Percentiles rank a stretch among this genome's conserved stretches.
Evolutionary conservation across 2,113 vertebrate species (phyloP).

Genomic region (Danionella cerebrum): DNA sequence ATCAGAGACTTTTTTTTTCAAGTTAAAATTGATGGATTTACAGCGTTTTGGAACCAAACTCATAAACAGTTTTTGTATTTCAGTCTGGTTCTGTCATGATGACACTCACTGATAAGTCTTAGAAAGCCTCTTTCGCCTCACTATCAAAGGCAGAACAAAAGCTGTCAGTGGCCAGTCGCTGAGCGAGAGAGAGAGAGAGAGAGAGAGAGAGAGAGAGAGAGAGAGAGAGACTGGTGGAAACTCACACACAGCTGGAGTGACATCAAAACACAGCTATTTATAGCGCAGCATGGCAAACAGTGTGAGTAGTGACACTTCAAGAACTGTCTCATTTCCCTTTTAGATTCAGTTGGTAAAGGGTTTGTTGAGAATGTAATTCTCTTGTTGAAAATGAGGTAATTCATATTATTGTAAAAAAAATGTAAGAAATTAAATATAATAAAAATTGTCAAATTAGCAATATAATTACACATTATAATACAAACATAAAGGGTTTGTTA

Average conservation of each 20-base stretch:
- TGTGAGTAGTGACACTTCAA: neutral
- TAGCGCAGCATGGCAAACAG: neutral
- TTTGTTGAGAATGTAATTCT: no score
- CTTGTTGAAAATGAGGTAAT: no score
- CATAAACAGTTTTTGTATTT: neutral
- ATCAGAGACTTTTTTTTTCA: no score
- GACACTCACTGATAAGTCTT: constrained; percentile 9
- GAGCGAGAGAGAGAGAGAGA: no score
- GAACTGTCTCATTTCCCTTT: neutral
- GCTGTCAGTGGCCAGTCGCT: neutral
- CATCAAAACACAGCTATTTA: neutral
- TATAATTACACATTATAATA: no score
- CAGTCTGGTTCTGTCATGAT: neutral
- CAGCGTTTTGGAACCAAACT: no score
- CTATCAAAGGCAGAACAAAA: constrained; percentile 13
- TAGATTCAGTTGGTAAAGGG: neutral
- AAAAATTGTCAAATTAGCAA: neutral
- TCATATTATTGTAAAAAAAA: no score
- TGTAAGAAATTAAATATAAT: no score
- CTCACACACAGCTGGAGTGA: constrained; percentile 5
- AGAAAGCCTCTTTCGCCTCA: neutral
- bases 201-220: no score
- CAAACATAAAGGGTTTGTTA: no score
- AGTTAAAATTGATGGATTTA: no score
- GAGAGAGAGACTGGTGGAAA: no score